These are phyloP conservation scores for Bovichtus diacanthus DNA, from an alignment of 2,797 vertebrate species.

Conservation along the genomic window DNA sequence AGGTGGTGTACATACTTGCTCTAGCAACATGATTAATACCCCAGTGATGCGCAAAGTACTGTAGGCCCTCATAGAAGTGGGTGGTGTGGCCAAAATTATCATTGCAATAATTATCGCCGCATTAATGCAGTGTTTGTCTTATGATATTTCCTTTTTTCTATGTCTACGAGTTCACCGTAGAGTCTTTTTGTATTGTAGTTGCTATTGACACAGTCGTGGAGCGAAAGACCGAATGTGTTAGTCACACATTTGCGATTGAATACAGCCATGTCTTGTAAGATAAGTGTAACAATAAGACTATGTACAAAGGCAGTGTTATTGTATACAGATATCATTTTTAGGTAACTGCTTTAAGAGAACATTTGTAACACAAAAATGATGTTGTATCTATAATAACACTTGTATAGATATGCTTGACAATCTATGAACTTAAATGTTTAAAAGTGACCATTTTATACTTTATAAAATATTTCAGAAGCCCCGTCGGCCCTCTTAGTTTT, in stretches of 20 bases:
- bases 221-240: neutral
- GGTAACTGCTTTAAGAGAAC: neutral
- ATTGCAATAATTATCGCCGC: neutral
- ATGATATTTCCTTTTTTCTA: neutral
- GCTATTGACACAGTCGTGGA: neutral
- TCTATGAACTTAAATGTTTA: neutral
- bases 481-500: neutral
- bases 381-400: neutral
- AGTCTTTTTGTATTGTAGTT: neutral
- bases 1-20: neutral
- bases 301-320: neutral
- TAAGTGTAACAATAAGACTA: neutral
- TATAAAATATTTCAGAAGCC: neutral
- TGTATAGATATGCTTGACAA: neutral
- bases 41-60: neutral
- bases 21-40: neutral
- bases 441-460: neutral
- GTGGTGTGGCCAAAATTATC: neutral
- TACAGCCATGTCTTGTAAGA: neutral
- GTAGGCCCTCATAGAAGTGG: neutral
- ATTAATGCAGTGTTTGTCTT: neutral
- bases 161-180: too few species aligned
- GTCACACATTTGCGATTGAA: neutral
- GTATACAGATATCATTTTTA: neutral
- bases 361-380: neutral